Evolutionary conservation across 1,140 invertebrate genomes (phyloP).

Genomic region (Apocrypta bakeri): DNA sequence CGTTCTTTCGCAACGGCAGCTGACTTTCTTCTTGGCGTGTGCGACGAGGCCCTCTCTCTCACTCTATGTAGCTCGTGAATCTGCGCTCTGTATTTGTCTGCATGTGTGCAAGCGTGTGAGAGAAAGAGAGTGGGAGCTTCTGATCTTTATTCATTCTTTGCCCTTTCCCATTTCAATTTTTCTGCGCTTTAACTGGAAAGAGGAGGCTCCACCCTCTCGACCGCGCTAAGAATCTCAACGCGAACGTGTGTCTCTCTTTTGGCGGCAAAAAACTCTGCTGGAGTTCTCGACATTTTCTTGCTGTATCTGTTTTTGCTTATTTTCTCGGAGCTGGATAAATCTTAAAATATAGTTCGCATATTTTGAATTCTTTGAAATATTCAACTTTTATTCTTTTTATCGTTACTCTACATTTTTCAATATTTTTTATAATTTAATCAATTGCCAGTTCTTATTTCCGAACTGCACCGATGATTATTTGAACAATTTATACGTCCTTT

Average conservation of each 20-base stretch:
- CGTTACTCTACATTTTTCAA: background rate
- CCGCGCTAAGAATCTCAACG: constrained; percentile 58
- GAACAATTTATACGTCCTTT: no score
- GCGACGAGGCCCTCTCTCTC: constrained; percentile 20
- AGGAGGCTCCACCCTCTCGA: constrained; percentile 49
- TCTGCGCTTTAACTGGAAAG: constrained; percentile 69
- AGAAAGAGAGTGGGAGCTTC: constrained; percentile 12
- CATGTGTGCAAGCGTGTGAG: constrained; percentile 16
- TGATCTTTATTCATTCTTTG: constrained; percentile 74
- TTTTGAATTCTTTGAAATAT: background rate
- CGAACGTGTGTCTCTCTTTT: constrained; percentile 32
- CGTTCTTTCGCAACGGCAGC: constrained; percentile 26
- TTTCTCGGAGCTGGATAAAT: background rate
- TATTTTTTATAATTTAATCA: background rate
- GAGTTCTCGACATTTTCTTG: constrained; percentile 1
- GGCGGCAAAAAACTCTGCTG: background rate
- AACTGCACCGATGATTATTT: no score
- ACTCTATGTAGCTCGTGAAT: background rate
- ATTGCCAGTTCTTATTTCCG: no score
- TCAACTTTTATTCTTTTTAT: no score
- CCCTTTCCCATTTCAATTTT: constrained; percentile 72
- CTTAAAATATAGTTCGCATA: background rate
- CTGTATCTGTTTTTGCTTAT: background rate
- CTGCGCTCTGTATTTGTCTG: constrained; percentile 34
- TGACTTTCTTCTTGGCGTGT: constrained; percentile 57